Conservation (phyloP, 2,797 vertebrate species). For the Tachyglossus aculeatus region DNA sequence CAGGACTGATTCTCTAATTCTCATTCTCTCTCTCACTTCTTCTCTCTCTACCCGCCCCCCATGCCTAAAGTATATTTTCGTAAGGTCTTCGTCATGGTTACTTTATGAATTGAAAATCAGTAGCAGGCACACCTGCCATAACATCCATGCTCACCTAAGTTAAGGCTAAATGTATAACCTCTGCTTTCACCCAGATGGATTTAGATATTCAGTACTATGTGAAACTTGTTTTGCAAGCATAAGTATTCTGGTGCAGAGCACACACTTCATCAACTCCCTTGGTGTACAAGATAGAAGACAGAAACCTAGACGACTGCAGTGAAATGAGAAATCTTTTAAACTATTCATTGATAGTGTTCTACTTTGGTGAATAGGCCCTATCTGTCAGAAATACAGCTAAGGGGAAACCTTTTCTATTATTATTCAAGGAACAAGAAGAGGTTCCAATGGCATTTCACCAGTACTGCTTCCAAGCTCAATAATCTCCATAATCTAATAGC, state of each 20-base stretch:
- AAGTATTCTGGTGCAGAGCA: conserved; percentile 30
- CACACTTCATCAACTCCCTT: conserved; percentile 18
- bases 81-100: not conserved
- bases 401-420: conserved; percentile 54
- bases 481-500: not conserved
- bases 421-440: conserved; percentile 34
- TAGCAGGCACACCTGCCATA: not conserved
- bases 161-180: conserved; percentile 30
- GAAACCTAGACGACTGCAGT: conserved; percentile 32
- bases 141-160: conserved; percentile 9
- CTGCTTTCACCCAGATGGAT: conserved; percentile 30
- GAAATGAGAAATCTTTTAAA: conserved; percentile 56
- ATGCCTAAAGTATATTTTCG: not conserved
- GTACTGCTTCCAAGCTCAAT: conserved; percentile 7
- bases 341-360: conserved; percentile 39
- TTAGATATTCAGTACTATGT: conserved; percentile 28
- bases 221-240: conserved; percentile 47
- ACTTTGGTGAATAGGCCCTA: conserved; percentile 44
- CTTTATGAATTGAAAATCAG: not conserved
- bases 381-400: conserved; percentile 36
- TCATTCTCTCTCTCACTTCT: too few species aligned
- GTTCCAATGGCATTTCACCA: conserved; percentile 23
- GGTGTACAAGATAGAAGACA: conserved; percentile 45
- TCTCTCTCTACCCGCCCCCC: too few species aligned
- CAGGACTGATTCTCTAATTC: too few species aligned